Evolutionary conservation across 2,888 invertebrate species (phyloP), one percentile per base, ranked within the genome.

Genomic region (Drosophila meridiana): DNA sequence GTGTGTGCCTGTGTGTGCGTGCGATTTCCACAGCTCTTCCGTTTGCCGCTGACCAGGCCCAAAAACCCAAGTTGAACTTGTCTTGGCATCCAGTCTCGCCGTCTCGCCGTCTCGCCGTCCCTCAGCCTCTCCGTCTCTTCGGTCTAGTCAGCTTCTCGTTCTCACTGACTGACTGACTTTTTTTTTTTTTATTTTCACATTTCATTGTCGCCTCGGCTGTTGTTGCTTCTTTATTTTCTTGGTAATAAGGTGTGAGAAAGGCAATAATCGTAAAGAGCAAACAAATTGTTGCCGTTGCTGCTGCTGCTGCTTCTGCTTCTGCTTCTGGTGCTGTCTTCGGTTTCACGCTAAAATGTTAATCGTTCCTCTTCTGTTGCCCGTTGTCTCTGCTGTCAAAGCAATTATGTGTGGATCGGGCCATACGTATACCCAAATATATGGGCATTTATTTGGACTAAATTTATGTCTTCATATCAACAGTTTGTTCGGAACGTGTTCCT

Each of bases 231-330:
- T 90, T 87, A 90, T 88, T 83, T 90, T 90, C 89, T 83, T 82
- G 90, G 90, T 91, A 89, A 91, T 83, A 90, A 91, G 91, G 89
- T 89, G 89, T 89, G 91, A 89, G 89, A 89, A 91, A 90, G 91
- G 91, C 91, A 89, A 89, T 89, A 89, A 89, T 91, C 91, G 90
- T 89, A 89, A 90, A 89, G 91, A 89, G 83, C 87, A 76, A 89
- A 89, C 89, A 89, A 89, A 91, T 91, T 90, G 89, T 82, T 83
- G 78, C 75, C 20, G 20, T 20, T 20, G 20, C 59, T 69, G 60
- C 52, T 89, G 60, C 45, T 66, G 64, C 79, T 70, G 58, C 59
- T 67, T 58, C 53, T 66, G 69, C 61, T 69, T 20, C 11, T 26
- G 26, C 1, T 26, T 4, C 45, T 45, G 79, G 59, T 70, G 59